Conservation (phyloP, 2,888 invertebrate species). For the Thera obeliscata region DNA sequence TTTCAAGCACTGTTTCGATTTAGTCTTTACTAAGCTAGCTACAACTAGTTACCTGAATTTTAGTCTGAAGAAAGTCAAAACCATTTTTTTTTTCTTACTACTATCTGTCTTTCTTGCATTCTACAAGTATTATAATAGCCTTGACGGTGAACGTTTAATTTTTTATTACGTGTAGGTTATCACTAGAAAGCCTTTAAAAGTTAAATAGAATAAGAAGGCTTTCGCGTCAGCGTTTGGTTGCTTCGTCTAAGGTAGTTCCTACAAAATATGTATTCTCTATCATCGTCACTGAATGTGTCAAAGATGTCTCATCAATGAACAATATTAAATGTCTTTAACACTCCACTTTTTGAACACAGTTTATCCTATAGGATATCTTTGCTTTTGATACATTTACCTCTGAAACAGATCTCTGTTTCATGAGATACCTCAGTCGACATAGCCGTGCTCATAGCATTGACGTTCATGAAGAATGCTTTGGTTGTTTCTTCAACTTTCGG, state of each 20-base stretch:
- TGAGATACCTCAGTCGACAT: constrained; percentile 92
- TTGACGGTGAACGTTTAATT: too few species aligned
- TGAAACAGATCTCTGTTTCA: constrained; percentile 95
- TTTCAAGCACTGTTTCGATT: too few species aligned
- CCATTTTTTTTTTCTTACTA: too few species aligned
- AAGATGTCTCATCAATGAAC: constrained; percentile 9
- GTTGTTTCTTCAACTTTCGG: constrained; percentile 62
- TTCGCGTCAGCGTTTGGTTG: too few species aligned
- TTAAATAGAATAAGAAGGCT: too few species aligned
- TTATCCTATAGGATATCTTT: constrained; percentile 73
- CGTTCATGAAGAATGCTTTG: constrained; percentile 75
- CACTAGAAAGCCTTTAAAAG: too few species aligned
- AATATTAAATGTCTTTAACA: constrained; percentile 16
- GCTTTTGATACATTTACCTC: constrained; percentile 91
- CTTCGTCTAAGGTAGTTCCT: background rate
- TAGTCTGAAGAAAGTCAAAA: too few species aligned
- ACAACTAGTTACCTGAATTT: too few species aligned
- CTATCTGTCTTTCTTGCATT: too few species aligned
- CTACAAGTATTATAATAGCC: too few species aligned
- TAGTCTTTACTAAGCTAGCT: too few species aligned
- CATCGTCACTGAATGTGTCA: constrained; percentile 9
- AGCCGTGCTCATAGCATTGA: constrained; percentile 87
- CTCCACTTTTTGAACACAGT: constrained; percentile 70
- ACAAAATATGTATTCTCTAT: background rate
- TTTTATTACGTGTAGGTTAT: too few species aligned